Conservation (phyloP, 2,888 invertebrate species). For the Polyommatus icarus region DNA sequence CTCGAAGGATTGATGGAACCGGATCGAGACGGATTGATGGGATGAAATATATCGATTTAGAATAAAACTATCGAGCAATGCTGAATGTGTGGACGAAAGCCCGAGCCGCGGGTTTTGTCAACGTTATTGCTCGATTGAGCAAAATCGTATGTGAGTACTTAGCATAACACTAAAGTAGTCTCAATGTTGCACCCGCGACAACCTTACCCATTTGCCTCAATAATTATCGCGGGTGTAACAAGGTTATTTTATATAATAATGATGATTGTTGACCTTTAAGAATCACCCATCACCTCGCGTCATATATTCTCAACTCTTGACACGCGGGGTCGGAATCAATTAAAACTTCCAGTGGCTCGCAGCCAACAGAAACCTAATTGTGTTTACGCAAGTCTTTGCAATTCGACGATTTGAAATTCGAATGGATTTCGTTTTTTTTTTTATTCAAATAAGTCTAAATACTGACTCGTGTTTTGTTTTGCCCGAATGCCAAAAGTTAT, state of each 20-base stretch:
- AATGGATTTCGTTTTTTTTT: constrained; percentile 1
- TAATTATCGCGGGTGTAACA: background rate
- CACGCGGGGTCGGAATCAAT: constrained; percentile 46
- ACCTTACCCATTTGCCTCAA: background rate
- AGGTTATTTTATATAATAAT: background rate
- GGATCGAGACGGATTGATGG: too few species aligned
- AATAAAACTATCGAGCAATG: too few species aligned
- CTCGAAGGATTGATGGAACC: too few species aligned
- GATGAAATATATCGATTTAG: too few species aligned
- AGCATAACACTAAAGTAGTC: background rate
- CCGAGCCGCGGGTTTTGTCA: too few species aligned
- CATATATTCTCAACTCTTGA: constrained; percentile 23
- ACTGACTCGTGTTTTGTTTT: background rate
- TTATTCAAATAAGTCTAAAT: background rate
- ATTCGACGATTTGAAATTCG: constrained; percentile 22
- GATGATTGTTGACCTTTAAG: background rate
- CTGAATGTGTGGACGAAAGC: too few species aligned
- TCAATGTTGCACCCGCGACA: background rate
- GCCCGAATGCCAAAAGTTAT: background rate
- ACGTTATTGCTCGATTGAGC: too few species aligned
- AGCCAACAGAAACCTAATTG: constrained; percentile 40
- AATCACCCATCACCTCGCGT: background rate
- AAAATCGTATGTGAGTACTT: too few species aligned
- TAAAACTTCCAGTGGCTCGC: constrained; percentile 43
- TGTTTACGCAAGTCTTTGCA: constrained; percentile 39